Base-by-base conservation (phyloP, 1,140 invertebrate species). In the Pissodes strobi region DNA sequence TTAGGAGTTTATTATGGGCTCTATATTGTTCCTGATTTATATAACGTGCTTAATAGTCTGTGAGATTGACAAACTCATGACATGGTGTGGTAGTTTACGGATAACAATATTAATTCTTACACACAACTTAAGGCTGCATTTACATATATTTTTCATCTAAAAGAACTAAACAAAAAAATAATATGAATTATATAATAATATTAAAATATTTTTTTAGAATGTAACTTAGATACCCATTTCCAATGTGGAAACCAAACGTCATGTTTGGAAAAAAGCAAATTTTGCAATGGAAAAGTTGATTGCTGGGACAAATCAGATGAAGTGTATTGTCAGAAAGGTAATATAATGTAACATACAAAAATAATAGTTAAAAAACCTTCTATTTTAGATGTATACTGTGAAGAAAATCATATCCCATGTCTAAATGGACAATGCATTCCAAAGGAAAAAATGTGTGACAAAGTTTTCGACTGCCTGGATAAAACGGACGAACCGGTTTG, bases 271-370 rank as follows among this genome's bases (percentile, higher is more conserved):
- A 81, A 86, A 49, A 82, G 78, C 12, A 86, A 86, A 74, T 82
- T 82, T 64, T 93, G 90, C 75, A 85, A 93, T 76, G 87, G 88
- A 23, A 80, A 85, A 53, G 83, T 90, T 45, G 90, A 92, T 74
- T 93, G 90, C 72, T 91, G 88, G 88, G 90, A 92, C 76, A 88
- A 87, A 15, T 82, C 82, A 30, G 91, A 93, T 76, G 91, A 93
- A 82, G 77, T 85, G n/a, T 88, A 89, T 72, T 92, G 90, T 73
- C 87, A 87, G 34, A 78, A 79, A 74, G 83, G 88, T 89, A 80
- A 64, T 23, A 10, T 34, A 10, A 39, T 27, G 9, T 27, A 48
- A 49, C 21, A 22, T 59, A 18, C 19, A 21, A 46, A 43, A 17
- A 43, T 19, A 57, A 8, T 48, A 21, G 13, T 43, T 13, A 12